Percentiles rank a stretch among this genome's conserved stretches.
Evolutionary conservation across 1,140 invertebrate genomes (phyloP).

Genomic region (Papilio aristodemus): DNA sequence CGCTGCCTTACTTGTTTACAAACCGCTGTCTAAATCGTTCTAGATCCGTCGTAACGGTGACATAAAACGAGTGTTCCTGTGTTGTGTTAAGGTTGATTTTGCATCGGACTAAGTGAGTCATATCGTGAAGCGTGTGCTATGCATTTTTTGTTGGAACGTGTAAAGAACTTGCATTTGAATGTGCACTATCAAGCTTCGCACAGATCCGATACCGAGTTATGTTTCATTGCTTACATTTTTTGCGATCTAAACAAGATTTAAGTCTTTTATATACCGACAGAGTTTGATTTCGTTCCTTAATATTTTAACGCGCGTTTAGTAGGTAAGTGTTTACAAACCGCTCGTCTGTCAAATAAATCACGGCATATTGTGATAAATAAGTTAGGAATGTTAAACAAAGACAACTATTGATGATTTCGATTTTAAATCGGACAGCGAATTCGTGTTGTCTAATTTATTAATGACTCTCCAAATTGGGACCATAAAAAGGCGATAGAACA

Average conservation of each 20-base stretch:
- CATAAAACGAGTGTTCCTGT: background rate
- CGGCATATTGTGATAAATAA: background rate
- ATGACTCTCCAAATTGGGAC: constrained; percentile 48
- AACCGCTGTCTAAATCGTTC: constrained; percentile 27
- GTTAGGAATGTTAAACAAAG: constrained; percentile 30
- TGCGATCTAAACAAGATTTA: background rate
- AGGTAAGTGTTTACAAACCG: background rate
- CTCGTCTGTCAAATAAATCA: background rate
- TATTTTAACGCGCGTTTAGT: background rate
- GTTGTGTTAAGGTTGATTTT: constrained; percentile 8
- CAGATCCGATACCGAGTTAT: constrained; percentile 17
- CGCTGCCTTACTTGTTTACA: constrained; percentile 14
- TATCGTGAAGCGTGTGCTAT: constrained; percentile 10
- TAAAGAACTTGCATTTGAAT: constrained; percentile 29
- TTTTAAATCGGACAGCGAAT: constrained; percentile 44
- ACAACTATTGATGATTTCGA: constrained; percentile 39
- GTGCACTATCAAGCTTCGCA: constrained; percentile 19
- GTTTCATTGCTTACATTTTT: constrained; percentile 17
- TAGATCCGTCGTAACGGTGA: background rate
- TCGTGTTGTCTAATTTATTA: constrained; percentile 52
- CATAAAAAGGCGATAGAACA: constrained; percentile 39
- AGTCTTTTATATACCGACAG: background rate
- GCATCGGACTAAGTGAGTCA: background rate
- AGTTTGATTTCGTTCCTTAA: background rate
- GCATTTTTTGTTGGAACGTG: constrained; percentile 23